Base-by-base conservation (phyloP, 2,113 vertebrate genomes). In the Opisthocomus hoazin region DNA sequence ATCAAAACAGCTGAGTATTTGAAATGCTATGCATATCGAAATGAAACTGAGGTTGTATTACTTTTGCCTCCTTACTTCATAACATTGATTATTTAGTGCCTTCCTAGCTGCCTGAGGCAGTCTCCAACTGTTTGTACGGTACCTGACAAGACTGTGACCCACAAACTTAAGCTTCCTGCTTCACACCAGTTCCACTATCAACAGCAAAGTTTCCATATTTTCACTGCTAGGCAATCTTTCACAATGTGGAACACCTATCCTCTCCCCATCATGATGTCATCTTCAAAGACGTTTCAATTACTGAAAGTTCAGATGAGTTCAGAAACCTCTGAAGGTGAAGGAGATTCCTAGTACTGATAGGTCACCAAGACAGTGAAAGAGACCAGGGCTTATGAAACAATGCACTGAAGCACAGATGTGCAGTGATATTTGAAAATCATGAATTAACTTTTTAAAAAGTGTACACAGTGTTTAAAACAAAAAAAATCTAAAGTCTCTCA, bases 361-460 rank as follows among this genome's bases (percentile, higher is more conserved):
- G 51, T 85, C 71, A 45, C 48, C 60, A 46, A 77, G 69, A 57
- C 14, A 82, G 21, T 45, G 66, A 53, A 54, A 60, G 85, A 84
- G 34, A 66, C 14, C 37, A 41, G 19, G 30, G 19, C 30, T 89
- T 48, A 77, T 15, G 69, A 89, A 89, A 81, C 7, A 81, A 46
- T 23, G 69, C 81, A 68, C 12, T 11, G 1, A 46, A 51, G 70
- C 56, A 73, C 63, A 71, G 65, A 85, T 74, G 68, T 87, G 75
- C 94, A 87, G 54, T 84, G 81, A 57, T 84, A 96, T 94, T 93
- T 92, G 79, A 57, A 90, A 96, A 96, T 48, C 29, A 77, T n/a
- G 22, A 9, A 15, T 36, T 87, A 91, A 85, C 41, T 43, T 96
- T 95, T 76, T 54, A 19, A 45, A 71, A 83, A 94, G 79, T 12